Percentiles rank a stretch among this genome's conserved stretches.
Evolutionary conservation across 2,888 invertebrate genomes (phyloP).

Genomic region (Netelia inedita): DNA sequence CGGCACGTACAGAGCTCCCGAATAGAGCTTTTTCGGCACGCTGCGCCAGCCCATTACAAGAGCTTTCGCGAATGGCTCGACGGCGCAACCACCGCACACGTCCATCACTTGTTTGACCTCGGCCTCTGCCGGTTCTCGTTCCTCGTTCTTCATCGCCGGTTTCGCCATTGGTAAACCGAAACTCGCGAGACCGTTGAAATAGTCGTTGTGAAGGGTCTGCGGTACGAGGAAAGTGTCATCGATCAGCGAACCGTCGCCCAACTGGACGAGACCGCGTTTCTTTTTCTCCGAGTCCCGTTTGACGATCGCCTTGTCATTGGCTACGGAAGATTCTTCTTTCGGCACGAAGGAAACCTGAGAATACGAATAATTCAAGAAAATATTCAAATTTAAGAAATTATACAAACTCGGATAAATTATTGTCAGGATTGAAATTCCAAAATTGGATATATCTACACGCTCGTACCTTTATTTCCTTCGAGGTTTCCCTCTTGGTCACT

Average conservation of each 20-base stretch:
- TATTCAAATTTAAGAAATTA: too few species aligned
- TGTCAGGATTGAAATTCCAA: neutral
- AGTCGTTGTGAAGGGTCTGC: conserved; percentile 86
- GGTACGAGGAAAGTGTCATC: conserved; percentile 87
- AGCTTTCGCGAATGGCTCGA: conserved; percentile 93
- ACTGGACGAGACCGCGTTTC: conserved; percentile 89
- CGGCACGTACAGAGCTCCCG: conserved; percentile 90
- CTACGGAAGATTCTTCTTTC: conserved; percentile 48
- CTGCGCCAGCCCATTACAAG: conserved; percentile 92
- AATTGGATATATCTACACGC: neutral
- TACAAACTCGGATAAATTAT: too few species aligned
- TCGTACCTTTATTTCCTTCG: conserved; percentile 51
- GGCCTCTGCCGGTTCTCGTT: conserved; percentile 93
- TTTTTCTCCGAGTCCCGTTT: conserved; percentile 83
- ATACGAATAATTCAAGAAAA: neutral
- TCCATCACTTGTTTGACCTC: conserved; percentile 93
- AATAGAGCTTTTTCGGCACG: conserved; percentile 90
- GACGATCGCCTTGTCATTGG: conserved; percentile 63
- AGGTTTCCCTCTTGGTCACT: conserved; percentile 70
- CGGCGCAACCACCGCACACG: conserved; percentile 91
- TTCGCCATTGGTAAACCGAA: conserved; percentile 89
- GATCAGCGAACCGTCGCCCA: conserved; percentile 89
- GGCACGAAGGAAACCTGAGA: conserved; percentile 74
- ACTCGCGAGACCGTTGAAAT: conserved; percentile 89
- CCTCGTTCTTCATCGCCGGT: conserved; percentile 87